These are phyloP conservation scores for Caenorhabditis inopinata DNA, from an alignment of 1,140 invertebrate genomes.

Conservation along the genomic window DNA sequence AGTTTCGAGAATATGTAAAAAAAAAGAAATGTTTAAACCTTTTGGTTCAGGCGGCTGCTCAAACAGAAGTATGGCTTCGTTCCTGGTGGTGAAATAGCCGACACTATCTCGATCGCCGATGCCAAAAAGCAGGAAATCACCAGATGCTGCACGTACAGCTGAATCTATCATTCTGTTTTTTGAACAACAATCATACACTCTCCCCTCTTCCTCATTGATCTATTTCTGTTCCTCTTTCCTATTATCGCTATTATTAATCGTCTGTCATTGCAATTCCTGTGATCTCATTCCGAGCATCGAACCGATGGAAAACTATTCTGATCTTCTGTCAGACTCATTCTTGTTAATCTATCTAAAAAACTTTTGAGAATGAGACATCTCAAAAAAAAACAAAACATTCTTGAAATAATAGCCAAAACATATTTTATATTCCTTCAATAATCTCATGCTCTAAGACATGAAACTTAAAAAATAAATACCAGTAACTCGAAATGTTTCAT, in stretches of 20 bases:
- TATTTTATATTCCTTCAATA: too few relatives aligned
- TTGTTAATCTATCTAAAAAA: neutral
- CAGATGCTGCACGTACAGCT: neutral
- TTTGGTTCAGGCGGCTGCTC: neutral
- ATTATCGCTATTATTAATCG: neutral
- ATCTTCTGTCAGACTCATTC: neutral
- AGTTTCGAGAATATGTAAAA: too few relatives aligned
- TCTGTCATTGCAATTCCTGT: neutral
- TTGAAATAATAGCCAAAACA: too few relatives aligned
- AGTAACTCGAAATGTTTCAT: too few relatives aligned
- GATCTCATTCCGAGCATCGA: constrained; percentile 14
- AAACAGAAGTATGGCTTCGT: neutral
- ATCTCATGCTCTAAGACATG: too few relatives aligned
- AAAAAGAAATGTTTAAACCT: too few relatives aligned
- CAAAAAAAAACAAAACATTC: too few relatives aligned
- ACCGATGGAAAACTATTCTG: neutral
- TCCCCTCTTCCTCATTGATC: too few relatives aligned
- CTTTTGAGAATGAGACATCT: neutral
- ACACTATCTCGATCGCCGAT: neutral
- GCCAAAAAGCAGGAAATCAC: neutral
- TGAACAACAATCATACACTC: neutral
- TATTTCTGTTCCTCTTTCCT: neutral
- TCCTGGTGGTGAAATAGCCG: neutral
- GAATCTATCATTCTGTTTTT: neutral
- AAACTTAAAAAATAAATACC: too few relatives aligned